phyloP scores from a whole-genome alignment of 2,113 vertebrate species.

The Gasterosteus nipponicus region DNA sequence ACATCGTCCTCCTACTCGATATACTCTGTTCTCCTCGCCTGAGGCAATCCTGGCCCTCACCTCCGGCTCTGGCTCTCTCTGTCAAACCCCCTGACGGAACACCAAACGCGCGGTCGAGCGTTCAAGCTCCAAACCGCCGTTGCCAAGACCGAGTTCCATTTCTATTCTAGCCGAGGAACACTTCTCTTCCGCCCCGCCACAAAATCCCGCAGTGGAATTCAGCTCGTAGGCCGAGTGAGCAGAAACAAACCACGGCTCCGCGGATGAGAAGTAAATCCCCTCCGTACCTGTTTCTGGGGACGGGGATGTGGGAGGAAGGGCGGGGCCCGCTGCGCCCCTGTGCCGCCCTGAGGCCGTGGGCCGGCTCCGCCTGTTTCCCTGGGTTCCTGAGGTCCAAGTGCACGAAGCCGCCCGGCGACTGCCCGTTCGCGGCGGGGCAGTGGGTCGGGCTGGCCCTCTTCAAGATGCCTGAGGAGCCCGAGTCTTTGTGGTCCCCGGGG shows the following conservation, averaged over 20 bases:
- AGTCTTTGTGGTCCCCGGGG: constrained; percentile 71
- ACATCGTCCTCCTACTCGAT: neutral
- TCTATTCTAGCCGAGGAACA: constrained; percentile 29
- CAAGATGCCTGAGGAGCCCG: constrained; percentile 64
- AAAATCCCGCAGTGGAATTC: constrained; percentile 20
- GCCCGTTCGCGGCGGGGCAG: constrained; percentile 71
- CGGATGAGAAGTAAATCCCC: neutral
- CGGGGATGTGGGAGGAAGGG: constrained; percentile 81
- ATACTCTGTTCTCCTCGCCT: constrained; percentile 15
- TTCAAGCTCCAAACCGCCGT: constrained; percentile 55
- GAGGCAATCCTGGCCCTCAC: constrained; percentile 49
- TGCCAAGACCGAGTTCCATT: constrained; percentile 61
- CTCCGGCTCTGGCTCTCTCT: constrained; percentile 43
- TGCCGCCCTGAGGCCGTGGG: constrained; percentile 58
- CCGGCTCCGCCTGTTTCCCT: constrained; percentile 70
- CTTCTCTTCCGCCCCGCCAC: constrained; percentile 19
- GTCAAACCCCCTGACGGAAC: constrained; percentile 61
- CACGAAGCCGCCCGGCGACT: constrained; percentile 72
- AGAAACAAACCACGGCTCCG: neutral
- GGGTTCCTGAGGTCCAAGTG: constrained; percentile 76
- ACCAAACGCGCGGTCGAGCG: constrained; percentile 70
- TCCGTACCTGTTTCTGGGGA: constrained; percentile 82
- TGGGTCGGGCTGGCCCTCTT: constrained; percentile 78
- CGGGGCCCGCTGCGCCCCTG: constrained; percentile 61
- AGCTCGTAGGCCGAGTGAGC: neutral